Evolutionary conservation across 2,113 vertebrate species (phyloP).

Genomic region (Cyprinus carpio): DNA sequence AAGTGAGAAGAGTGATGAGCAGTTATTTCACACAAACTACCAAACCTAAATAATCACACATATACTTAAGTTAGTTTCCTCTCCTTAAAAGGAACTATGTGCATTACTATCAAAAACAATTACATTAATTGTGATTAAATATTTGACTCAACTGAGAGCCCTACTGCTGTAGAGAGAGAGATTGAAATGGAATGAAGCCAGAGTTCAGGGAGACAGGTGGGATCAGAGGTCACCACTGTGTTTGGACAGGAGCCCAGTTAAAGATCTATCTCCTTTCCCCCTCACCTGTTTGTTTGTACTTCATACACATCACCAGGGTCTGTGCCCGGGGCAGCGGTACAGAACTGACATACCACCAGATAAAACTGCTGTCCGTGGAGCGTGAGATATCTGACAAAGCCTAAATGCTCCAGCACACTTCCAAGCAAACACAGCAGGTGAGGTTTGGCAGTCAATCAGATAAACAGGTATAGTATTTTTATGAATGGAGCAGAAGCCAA

Average conservation of each 20-base stretch:
- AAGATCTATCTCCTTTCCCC: conserved; percentile 7
- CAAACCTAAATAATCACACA: background rate
- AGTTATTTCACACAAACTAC: background rate
- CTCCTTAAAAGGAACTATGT: background rate
- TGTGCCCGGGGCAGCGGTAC: background rate
- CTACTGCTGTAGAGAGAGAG: background rate
- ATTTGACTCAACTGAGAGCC: background rate
- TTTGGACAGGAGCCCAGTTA: conserved; percentile 27
- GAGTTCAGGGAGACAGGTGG: background rate
- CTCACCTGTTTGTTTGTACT: background rate
- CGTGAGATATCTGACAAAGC: background rate
- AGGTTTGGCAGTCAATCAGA: conserved; percentile 22
- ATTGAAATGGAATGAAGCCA: background rate
- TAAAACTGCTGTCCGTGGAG: background rate
- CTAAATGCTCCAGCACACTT: background rate
- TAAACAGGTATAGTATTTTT: conserved; percentile 29
- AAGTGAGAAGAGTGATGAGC: background rate
- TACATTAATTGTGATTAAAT: background rate
- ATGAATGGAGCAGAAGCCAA: background rate
- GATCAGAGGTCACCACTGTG: background rate
- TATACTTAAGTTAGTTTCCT: background rate
- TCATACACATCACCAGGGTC: background rate
- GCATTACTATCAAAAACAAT: background rate
- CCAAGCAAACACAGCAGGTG: conserved; percentile 16
- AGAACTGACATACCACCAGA: background rate